Evolutionary conservation across 2,797 vertebrate species (phyloP), one percentile per base, ranked within the genome.

Genomic region (Helicolenus hilgendorfi): DNA sequence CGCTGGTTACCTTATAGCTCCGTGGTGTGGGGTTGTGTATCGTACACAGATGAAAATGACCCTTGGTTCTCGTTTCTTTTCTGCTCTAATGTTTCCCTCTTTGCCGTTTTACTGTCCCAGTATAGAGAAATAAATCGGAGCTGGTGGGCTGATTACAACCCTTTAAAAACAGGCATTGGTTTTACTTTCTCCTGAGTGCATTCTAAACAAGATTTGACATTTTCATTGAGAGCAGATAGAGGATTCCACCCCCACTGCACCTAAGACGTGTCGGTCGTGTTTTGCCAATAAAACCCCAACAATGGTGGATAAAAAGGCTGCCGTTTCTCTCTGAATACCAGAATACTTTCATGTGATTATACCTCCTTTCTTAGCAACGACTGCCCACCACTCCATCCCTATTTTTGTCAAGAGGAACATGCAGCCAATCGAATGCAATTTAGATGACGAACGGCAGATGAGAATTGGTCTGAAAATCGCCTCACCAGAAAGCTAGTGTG

Each of bases 351-450:
- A 71, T 74, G 72, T 83, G 79, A 92, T 91, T 93, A 84, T 6
- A 55, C 56, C 49, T 79, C 49, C 38, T 72, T 85, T 90, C 75
- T 65, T 24, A 72, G 74, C 27, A 83, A 88, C 77, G 70, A 64
- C 63, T 18, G 53, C 79, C 69, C 81, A 67, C 26, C 36, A 38
- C 14, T 74, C 60, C 29, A 71, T 72, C 69, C 45, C 55, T 45
- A 13, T 92, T 85, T 92, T 83, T 75, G 71, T 89, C 53, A 49
- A 81, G 82, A 65, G 75, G 53, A 86, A 81, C 59, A 75, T 74
- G 45, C 67, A 78, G 64, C 70, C 80, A 85, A 83, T 91, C 82
- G 85, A 76, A 76, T 58, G 86, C 67, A 71, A 79, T 92, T 85
- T 64, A 81, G 10, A 83, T 72, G 81, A 69, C 77, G 58, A 82